A percentile compares a stretch with the other conserved stretches of the same genome.
These are phyloP conservation scores for Pangasius krempfi DNA, from an alignment of 2,797 vertebrate species.

Conservation along the genomic window DNA sequence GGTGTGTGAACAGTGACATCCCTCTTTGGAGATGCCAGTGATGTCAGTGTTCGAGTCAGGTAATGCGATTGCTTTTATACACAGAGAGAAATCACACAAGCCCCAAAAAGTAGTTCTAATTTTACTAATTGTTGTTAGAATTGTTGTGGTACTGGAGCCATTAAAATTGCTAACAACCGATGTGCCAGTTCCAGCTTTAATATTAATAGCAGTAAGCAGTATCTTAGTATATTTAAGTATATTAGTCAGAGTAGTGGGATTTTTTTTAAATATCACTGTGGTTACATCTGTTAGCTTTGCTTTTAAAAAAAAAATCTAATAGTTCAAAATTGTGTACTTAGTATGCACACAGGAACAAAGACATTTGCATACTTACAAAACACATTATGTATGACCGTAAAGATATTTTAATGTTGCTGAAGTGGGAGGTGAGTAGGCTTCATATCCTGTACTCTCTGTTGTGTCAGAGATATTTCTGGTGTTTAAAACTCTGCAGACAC, in stretches of 20 bases:
- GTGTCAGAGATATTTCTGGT: slow-evolving; percentile 55
- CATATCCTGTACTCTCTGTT: slow-evolving; percentile 28
- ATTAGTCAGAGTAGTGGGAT: background rate
- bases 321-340: background rate
- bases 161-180: background rate
- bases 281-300: background rate
- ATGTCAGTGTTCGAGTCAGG: slow-evolving; percentile 51
- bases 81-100: background rate
- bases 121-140: background rate
- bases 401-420: slow-evolving; percentile 22
- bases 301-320: background rate
- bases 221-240: background rate
- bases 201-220: background rate
- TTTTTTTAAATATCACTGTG: background rate
- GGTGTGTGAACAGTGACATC: slow-evolving; percentile 39
- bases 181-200: background rate
- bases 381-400: background rate
- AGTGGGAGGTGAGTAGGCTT: slow-evolving; percentile 34
- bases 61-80: slow-evolving; percentile 20
- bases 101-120: background rate
- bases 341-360: background rate
- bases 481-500: slow-evolving; percentile 18
- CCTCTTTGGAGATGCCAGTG: slow-evolving; percentile 52
- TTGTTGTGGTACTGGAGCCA: background rate
- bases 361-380: background rate